phyloP scores from a whole-genome alignment of 1,140 invertebrate species.

The Sycophila sp. region DNA sequence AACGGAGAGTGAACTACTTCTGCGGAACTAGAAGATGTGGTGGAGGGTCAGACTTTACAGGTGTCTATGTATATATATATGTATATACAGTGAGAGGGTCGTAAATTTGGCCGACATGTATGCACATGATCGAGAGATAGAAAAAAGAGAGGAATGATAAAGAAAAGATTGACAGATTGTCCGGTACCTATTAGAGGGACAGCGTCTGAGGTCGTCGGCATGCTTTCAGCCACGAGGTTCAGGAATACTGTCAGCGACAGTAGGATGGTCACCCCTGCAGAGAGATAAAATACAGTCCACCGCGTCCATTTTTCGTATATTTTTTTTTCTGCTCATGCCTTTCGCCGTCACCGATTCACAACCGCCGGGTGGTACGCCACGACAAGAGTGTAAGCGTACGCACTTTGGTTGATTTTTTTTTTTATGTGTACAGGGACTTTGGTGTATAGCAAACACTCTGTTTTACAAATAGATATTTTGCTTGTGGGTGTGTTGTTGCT shows the following conservation, averaged over 20 bases:
- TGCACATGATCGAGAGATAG: not conserved
- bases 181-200: conserved; percentile 75
- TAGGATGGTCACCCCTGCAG: conserved; percentile 95
- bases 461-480: too few relatives aligned
- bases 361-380: too few relatives aligned
- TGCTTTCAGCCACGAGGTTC: conserved; percentile 92
- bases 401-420: too few relatives aligned
- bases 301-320: conserved; percentile 1
- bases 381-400: too few relatives aligned
- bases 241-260: conserved; percentile 98
- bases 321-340: not conserved
- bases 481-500: too few relatives aligned
- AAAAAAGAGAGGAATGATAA: not conserved
- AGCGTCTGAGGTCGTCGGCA: conserved; percentile 91
- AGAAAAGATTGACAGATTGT: too few relatives aligned
- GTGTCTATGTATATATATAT: not conserved
- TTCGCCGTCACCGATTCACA: too few relatives aligned
- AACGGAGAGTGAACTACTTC: not conserved
- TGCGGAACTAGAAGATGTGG: not conserved
- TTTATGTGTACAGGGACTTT: too few relatives aligned
- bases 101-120: too few relatives aligned
- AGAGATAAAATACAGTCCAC: conserved; percentile 43
- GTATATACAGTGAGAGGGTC: too few relatives aligned
- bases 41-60: too few relatives aligned
- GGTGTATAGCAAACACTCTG: too few relatives aligned